Conservation (phyloP, 2,888 invertebrate species). For the Bedellia somnulentella region DNA sequence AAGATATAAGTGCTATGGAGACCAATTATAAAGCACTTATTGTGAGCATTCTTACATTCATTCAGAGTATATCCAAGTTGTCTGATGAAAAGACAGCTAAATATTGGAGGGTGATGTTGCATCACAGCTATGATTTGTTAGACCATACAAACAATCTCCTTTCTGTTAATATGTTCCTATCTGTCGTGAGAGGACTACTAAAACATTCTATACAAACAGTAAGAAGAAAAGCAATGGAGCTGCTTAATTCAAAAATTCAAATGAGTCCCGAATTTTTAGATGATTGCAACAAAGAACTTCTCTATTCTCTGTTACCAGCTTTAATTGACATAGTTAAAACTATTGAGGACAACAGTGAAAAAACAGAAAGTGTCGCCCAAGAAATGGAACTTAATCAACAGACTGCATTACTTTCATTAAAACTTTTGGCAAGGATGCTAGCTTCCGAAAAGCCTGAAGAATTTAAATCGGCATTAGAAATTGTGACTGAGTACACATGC, state of each 20-base stretch:
- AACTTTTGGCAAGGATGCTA: slow-evolving; percentile 75
- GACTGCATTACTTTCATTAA: slow-evolving; percentile 79
- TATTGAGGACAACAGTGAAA: slow-evolving; percentile 28
- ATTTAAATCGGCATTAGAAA: slow-evolving; percentile 71
- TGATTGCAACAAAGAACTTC: slow-evolving; percentile 43
- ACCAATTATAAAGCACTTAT: slow-evolving; percentile 69
- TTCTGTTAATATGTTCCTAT: slow-evolving; percentile 77
- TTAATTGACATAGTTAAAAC: slow-evolving; percentile 63
- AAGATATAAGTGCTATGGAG: slow-evolving; percentile 55
- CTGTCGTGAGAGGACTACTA: slow-evolving; percentile 74
- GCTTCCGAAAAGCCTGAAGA: slow-evolving; percentile 67
- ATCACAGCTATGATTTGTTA: slow-evolving; percentile 76
- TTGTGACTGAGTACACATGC: slow-evolving; percentile 65
- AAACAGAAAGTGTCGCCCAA: slow-evolving; percentile 31
- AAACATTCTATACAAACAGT: slow-evolving; percentile 72
- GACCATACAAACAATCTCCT: slow-evolving; percentile 80
- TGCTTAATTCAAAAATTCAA: slow-evolving; percentile 80
- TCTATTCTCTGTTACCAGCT: slow-evolving; percentile 64
- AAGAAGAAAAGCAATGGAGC: slow-evolving; percentile 79
- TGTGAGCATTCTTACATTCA: slow-evolving; percentile 67
- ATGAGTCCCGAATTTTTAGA: slow-evolving; percentile 64
- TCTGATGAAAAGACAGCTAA: slow-evolving; percentile 67
- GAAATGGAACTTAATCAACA: slow-evolving; percentile 76
- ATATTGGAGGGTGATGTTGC: slow-evolving; percentile 82
- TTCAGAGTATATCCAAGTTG: slow-evolving; percentile 66